These are phyloP conservation scores for Pipistrellus pygmaeus DNA, from an alignment of 2,797 vertebrate species.

Conservation along the genomic window DNA sequence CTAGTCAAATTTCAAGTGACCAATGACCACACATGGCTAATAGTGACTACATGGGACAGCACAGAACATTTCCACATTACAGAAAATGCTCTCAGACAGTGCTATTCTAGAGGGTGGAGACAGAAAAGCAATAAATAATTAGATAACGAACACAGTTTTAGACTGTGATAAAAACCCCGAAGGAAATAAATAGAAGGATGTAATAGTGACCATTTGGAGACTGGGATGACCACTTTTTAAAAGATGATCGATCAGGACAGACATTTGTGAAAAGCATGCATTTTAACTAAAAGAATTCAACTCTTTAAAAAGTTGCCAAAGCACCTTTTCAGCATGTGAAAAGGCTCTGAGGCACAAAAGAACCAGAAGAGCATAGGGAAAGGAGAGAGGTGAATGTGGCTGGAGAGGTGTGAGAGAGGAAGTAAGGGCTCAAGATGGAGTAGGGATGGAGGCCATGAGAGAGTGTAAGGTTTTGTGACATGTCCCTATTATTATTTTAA, in stretches of 20 bases:
- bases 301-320: conserved; percentile 15
- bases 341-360: not conserved
- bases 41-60: not conserved
- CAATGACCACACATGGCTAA: not conserved
- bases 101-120: not conserved
- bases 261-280: not conserved
- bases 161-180: not conserved
- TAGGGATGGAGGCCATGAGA: rapidly evolving
- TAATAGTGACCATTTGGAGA: not conserved
- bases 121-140: not conserved
- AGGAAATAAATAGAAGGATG: not conserved
- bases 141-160: not conserved
- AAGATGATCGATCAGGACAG: not conserved
- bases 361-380: not conserved
- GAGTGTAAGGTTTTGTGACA: not conserved
- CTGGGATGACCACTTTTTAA: not conserved
- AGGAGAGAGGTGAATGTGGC: not conserved
- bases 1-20: not conserved
- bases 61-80: not conserved
- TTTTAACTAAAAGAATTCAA: not conserved
- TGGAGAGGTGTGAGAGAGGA: not conserved
- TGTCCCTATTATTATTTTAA: not conserved
- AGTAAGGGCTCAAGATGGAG: too few relatives aligned
- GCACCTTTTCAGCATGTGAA: not conserved
- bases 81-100: not conserved